Conservation (phyloP, 1,140 invertebrate genomes). For the Pogonus chalceus region DNA sequence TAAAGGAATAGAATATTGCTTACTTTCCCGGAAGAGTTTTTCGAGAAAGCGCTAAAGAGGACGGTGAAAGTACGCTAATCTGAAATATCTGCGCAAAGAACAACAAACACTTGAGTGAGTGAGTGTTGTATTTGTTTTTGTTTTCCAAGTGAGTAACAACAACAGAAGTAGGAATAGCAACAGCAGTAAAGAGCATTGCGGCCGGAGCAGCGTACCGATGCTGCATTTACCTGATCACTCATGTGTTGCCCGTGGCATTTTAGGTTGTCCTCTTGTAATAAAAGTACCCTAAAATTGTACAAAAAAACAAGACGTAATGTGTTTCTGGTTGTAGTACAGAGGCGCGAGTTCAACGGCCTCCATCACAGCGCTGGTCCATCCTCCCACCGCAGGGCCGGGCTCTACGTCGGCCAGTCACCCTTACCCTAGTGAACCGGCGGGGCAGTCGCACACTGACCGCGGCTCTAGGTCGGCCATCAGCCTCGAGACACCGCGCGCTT, state of each 20-base stretch:
- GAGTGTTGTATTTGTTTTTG: too few species aligned
- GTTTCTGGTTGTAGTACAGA: background rate
- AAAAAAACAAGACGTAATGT: slow-evolving; percentile 5
- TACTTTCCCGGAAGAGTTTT: slow-evolving; percentile 15
- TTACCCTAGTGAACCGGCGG: slow-evolving; percentile 5
- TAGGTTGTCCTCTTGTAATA: background rate
- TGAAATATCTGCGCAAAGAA: background rate
- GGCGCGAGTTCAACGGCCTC: background rate
- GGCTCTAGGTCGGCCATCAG: slow-evolving; percentile 5
- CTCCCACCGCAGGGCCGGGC: slow-evolving; percentile 1
- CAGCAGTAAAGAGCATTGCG: too few species aligned
- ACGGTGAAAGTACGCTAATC: slow-evolving; percentile 12
- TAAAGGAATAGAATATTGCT: background rate
- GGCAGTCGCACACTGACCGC: slow-evolving; percentile 4
- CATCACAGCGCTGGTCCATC: background rate
- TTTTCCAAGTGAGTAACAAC: too few species aligned
- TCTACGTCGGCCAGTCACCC: slow-evolving; percentile 1
- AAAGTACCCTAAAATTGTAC: slow-evolving; percentile 7
- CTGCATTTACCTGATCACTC: background rate
- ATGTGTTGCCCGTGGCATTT: background rate
- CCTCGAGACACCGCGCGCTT: background rate
- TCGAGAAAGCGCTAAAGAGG: slow-evolving; percentile 12
- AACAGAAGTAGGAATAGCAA: background rate
- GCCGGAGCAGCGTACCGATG: background rate
- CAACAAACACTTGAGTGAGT: too few species aligned